Conservation (phyloP, 2,888 invertebrate species). For the Cyaniris semiargus region DNA sequence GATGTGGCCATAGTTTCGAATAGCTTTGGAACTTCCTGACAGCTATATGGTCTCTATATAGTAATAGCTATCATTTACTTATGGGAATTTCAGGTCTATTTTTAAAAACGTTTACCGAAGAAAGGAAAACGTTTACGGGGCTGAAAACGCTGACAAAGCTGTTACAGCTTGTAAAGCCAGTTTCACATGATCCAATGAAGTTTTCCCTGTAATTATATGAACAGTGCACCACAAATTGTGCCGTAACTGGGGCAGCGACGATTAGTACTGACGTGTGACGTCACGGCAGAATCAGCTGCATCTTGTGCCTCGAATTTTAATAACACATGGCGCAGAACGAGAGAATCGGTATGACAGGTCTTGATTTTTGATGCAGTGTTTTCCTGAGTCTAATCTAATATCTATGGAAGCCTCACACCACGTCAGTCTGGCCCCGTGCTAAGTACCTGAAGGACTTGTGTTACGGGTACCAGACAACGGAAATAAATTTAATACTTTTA, state of each 20-base stretch:
- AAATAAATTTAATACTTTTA: too few relatives aligned
- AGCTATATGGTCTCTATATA: too few relatives aligned
- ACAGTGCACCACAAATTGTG: slow-evolving; percentile 39
- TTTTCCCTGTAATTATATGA: slow-evolving; percentile 28
- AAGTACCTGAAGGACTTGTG: too few relatives aligned
- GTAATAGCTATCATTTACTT: too few relatives aligned
- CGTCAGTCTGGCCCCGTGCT: too few relatives aligned
- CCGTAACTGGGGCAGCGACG: slow-evolving; percentile 41
- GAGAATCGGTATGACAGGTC: neutral
- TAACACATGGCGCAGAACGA: slow-evolving; percentile 34
- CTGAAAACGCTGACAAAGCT: neutral
- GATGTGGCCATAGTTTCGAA: too few relatives aligned
- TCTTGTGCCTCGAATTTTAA: slow-evolving; percentile 49
- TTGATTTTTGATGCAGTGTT: neutral
- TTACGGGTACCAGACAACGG: too few relatives aligned
- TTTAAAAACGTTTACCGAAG: neutral
- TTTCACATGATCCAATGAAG: neutral
- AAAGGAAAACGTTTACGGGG: neutral
- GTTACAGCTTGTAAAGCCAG: neutral
- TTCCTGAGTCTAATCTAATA: too few relatives aligned
- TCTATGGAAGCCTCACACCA: too few relatives aligned
- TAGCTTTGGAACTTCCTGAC: too few relatives aligned
- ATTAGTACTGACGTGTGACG: slow-evolving; percentile 17
- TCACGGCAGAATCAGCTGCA: slow-evolving; percentile 49
- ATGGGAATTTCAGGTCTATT: too few relatives aligned